Percentiles rank a stretch among this genome's conserved stretches.
Evolutionary conservation across 2,888 invertebrate species (phyloP).

Genomic region (Ptychoptera albimana): DNA sequence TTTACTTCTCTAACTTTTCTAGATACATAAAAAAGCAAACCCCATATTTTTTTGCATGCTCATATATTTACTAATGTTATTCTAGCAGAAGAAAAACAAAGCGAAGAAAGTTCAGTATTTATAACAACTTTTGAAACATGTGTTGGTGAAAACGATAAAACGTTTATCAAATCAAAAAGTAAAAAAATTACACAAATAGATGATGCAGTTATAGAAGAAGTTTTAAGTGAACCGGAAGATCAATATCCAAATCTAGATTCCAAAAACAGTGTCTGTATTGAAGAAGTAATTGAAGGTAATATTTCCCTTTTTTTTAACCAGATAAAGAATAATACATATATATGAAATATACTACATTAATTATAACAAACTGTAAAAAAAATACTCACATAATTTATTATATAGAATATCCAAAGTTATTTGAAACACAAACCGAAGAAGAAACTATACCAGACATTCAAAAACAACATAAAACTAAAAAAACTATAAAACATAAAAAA

Average conservation of each 20-base stretch:
- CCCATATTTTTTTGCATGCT: neutral
- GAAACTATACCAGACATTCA: constrained; percentile 12
- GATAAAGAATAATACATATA: no score
- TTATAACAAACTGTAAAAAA: no score
- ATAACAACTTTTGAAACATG: constrained; percentile 30
- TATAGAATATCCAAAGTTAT: constrained; percentile 10
- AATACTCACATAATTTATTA: constrained; percentile 2
- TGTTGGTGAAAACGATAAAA: constrained; percentile 26
- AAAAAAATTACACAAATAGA: constrained; percentile 26
- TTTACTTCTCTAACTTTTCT: neutral
- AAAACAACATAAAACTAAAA: constrained; percentile 25
- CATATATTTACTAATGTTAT: neutral
- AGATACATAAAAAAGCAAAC: neutral
- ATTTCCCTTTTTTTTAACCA: constrained; percentile 3
- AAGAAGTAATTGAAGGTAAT: constrained; percentile 16
- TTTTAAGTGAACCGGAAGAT: constrained; percentile 27
- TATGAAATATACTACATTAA: no score
- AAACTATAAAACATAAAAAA: constrained; percentile 7
- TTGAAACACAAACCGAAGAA: constrained; percentile 15
- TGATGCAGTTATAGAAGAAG: constrained; percentile 26
- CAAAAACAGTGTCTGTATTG: constrained; percentile 21
- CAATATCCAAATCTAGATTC: constrained; percentile 8
- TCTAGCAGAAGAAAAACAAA: constrained; percentile 16
- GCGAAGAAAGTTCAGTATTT: constrained; percentile 27
- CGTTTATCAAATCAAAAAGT: constrained; percentile 25